Evolutionary conservation across 2,888 invertebrate species (phyloP), one percentile per base, ranked within the genome.

Genomic region (Cancer borealis): DNA sequence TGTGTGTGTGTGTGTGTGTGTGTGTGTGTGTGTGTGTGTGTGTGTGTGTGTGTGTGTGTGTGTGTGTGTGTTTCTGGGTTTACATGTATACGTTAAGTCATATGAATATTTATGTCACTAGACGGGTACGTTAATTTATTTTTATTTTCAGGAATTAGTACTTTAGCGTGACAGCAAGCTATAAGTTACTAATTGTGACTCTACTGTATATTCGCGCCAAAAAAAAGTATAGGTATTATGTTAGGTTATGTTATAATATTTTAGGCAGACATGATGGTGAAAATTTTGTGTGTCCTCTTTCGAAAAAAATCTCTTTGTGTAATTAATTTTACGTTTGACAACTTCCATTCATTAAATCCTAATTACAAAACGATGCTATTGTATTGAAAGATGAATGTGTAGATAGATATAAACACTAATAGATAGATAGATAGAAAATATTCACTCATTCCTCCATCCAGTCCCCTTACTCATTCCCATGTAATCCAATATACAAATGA

Each of bases 1-100:
- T 79, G 79, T 79, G 79, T 79, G 79, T 79, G 79, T 79, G 79
- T 79, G 79, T 79, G 79, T 79, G 79, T 79, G 79, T 79, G 79
- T 79, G 79, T 79, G 79, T 79, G 79, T 79, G 79, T 79, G 79
- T 79, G 79, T 79, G 79, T 79, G 79, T 79, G 79, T 79, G 79
- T 79, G 79, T 79, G 79, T 79, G 79, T 79, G 79, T 79, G 79
- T 79, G 79, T 79, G 79, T 79, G 79, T 79, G 79, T 79, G 79
- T 79, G 79, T 79, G 79, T 79, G 79, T 79, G 79, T 79, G 79
- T 79, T 5, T 79, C 6, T 30, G 79, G 14, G 79, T 30, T 17
- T 26, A 6, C 8, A 14, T 79, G 12, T 79, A 21, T 79, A 8
- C 30, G 14, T 79, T 5, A 3, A 21, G 6, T 30, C 30, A 10